Conservation (phyloP, 2,888 invertebrate species). For the Lymantria monacha region DNA sequence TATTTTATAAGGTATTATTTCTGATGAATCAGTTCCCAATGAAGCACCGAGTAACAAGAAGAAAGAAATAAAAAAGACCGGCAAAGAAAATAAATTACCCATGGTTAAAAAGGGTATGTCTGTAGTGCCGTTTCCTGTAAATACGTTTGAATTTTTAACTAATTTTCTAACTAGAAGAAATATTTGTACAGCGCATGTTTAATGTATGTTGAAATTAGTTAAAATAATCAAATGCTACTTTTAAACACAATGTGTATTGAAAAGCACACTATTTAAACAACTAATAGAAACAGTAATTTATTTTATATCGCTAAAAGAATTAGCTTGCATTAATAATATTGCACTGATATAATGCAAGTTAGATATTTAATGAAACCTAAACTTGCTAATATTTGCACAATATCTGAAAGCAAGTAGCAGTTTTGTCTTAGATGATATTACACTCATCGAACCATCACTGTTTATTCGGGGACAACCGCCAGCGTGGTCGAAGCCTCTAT, state of each 20-base stretch:
- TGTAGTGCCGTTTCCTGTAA: slow-evolving; percentile 36
- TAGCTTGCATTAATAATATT: too few species aligned
- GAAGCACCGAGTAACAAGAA: slow-evolving; percentile 61
- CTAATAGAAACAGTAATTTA: not conserved
- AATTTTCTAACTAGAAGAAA: not conserved
- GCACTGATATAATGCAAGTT: too few species aligned
- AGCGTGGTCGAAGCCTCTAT: too few species aligned
- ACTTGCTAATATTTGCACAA: too few species aligned
- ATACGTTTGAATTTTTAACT: not conserved
- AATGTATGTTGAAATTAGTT: not conserved
- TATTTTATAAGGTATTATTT: not conserved
- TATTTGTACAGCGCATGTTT: not conserved
- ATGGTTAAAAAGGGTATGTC: slow-evolving; percentile 72
- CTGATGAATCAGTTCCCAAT: slow-evolving; percentile 44
- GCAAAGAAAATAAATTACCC: slow-evolving; percentile 69
- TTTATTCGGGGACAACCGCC: too few species aligned
- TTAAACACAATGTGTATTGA: not conserved
- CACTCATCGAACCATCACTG: too few species aligned
- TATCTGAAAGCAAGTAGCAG: too few species aligned
- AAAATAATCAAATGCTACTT: not conserved
- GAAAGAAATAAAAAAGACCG: slow-evolving; percentile 67
- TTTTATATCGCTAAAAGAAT: too few species aligned
- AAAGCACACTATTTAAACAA: not conserved
- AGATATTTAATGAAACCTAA: too few species aligned
- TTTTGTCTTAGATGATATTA: too few species aligned